Conservation (phyloP, 1,140 invertebrate species). For the Sminthurinus signatus region DNA sequence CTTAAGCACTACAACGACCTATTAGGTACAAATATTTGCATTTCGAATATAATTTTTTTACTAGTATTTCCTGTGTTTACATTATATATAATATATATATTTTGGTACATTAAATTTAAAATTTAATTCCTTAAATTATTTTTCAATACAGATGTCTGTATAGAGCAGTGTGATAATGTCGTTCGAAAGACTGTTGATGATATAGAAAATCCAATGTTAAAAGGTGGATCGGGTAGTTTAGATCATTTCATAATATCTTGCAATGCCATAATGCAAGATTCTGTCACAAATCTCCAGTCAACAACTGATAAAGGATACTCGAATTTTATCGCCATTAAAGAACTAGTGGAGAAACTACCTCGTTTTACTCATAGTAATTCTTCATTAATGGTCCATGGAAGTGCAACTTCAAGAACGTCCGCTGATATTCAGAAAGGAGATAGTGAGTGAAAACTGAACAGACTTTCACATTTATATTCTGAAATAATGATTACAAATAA, state of each 20-base stretch:
- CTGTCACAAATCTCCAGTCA: slow-evolving; percentile 21
- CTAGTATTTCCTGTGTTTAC: background rate
- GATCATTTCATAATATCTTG: slow-evolving; percentile 35
- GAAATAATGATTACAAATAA: too few relatives aligned
- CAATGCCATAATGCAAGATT: slow-evolving; percentile 12
- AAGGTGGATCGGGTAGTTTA: slow-evolving; percentile 33
- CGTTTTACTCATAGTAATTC: slow-evolving; percentile 53
- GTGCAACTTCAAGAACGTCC: slow-evolving; percentile 63
- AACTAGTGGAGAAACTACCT: slow-evolving; percentile 31
- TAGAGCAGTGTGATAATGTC: slow-evolving; percentile 20
- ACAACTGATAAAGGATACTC: slow-evolving; percentile 21
- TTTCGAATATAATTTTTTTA: background rate
- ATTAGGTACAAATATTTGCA: too few relatives aligned
- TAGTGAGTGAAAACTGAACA: slow-evolving; percentile 59
- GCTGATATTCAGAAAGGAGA: slow-evolving; percentile 66
- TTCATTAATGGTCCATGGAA: slow-evolving; percentile 59
- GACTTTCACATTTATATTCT: too few relatives aligned
- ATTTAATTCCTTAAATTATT: too few relatives aligned
- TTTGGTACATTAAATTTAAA: background rate
- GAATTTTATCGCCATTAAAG: slow-evolving; percentile 14
- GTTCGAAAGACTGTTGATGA: slow-evolving; percentile 32
- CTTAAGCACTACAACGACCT: slow-evolving; percentile 28
- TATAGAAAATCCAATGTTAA: slow-evolving; percentile 36
- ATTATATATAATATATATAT: slow-evolving; percentile 1
- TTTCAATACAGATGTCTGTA: slow-evolving; percentile 30